These are phyloP conservation scores for Galerucella nymphaeae DNA, from an alignment of 2,888 invertebrate species.

Conservation along the genomic window DNA sequence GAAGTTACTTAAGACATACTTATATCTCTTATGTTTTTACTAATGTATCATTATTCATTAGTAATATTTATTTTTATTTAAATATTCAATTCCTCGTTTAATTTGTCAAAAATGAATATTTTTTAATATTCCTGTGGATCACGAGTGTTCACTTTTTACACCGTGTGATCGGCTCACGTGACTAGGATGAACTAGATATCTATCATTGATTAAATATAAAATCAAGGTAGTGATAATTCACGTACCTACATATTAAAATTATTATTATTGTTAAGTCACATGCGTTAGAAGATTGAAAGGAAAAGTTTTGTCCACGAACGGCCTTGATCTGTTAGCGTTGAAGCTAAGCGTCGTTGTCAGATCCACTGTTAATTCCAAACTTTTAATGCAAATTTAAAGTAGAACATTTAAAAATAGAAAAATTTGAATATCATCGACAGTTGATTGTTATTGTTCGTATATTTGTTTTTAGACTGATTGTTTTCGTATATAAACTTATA, in stretches of 20 bases:
- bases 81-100: not conserved
- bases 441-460: too few relatives aligned
- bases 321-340: not conserved
- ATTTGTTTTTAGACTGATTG: too few relatives aligned
- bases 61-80: too few relatives aligned
- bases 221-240: not conserved
- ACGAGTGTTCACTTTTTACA: not conserved
- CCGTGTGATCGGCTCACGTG: not conserved
- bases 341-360: not conserved
- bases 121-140: not conserved
- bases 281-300: not conserved
- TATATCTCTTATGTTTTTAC: too few relatives aligned
- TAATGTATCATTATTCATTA: too few relatives aligned
- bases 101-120: not conserved
- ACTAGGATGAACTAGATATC: not conserved
- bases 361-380: not conserved
- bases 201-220: slow-evolving; percentile 2
- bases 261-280: slow-evolving; percentile 17
- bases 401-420: too few relatives aligned
- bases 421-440: too few relatives aligned
- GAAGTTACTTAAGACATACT: too few relatives aligned
- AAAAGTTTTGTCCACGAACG: not conserved
- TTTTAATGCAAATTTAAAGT: not conserved
- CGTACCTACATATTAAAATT: not conserved
- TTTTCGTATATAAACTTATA: too few relatives aligned